Base-by-base conservation (phyloP, 1,140 invertebrate genomes). In the Drosophila biarmipes region DNA sequence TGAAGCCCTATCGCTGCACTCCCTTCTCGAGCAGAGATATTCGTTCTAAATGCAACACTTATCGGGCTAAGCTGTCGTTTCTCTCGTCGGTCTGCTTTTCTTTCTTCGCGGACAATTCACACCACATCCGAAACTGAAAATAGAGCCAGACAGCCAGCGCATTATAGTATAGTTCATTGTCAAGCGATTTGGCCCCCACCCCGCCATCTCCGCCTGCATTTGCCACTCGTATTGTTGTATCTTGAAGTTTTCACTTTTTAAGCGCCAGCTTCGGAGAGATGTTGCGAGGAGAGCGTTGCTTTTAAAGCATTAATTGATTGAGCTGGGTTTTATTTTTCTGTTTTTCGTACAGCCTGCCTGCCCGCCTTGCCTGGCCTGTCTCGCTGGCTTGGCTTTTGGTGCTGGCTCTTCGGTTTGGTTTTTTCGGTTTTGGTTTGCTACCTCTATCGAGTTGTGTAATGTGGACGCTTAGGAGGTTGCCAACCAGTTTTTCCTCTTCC, bases 241-340 rank as follows among this genome's bases (percentile, higher is more conserved):
- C 63, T 69, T 34, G 63, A 24, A 69, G 66, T 69, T 69, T 69
- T 69, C 66, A 69, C 66, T 69, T 69, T 69, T 69, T 68, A 69
- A 69, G 66, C 63, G 63, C 31, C 61, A 54, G 48, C 35, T 69
- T 15, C 12, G 40, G 61, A 45, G 61, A 68, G 46, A 45, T 52
- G 19, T 14, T 40, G 38, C 12, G 35, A 2, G 10, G 37, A 43
- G 61, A 34, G 66, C 19, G 48, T 46, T 35, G 42, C 66, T 69
- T 68, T 69, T 27, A 69, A 69, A 69, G 66, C 66, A 69, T 68
- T 69, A 69, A 69, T 69, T 69, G 66, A 69, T 69, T 69, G 66
- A 55, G 63, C 68, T 34, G 59, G 34, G 51, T 69, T 68, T 69
- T 66, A 46, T 48, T 48, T 29, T 61, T 62, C 34, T 46, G 38